Evolutionary conservation across 2,888 invertebrate genomes (phyloP).

Genomic region (Herminia tarsipennalis): DNA sequence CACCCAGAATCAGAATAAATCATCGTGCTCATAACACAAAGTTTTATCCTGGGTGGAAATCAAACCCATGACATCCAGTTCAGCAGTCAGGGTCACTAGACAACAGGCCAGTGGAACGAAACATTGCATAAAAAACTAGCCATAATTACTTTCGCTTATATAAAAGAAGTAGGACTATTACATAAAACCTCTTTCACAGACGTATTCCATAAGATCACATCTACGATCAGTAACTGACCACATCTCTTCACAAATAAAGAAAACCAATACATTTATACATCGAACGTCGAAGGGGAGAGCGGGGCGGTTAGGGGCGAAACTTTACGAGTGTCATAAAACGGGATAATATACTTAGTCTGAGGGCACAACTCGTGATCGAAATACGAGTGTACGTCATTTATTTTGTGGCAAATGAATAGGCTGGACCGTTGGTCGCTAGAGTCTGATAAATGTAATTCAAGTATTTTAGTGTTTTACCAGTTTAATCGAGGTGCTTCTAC

Average conservation of each 20-base stretch:
- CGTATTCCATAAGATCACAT: background rate
- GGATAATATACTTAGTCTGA: constrained; percentile 59
- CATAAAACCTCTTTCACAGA: background rate
- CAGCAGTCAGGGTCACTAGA: no score
- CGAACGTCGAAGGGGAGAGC: constrained; percentile 3
- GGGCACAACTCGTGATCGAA: constrained; percentile 43
- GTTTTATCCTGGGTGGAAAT: no score
- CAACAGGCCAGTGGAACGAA: no score
- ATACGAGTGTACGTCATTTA: constrained; percentile 39
- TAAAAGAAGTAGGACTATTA: no score
- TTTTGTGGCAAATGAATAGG: constrained; percentile 39
- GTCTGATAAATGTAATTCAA: no score
- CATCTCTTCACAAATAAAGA: constrained; percentile 29
- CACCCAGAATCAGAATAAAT: no score
- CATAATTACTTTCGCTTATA: no score
- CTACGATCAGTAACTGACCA: constrained; percentile 19
- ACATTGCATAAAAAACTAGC: no score
- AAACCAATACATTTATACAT: constrained; percentile 39
- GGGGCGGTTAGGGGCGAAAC: constrained; percentile 20
- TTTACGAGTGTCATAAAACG: constrained; percentile 65
- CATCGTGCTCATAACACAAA: no score
- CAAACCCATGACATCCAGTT: no score
- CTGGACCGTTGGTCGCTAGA: background rate
- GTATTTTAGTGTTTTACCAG: no score
- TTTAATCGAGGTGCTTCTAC: no score